A percentile compares a stretch with the other conserved stretches of the same genome.
These are phyloP conservation scores for Melanotaenia parkinsoni DNA, from an alignment of 2,797 vertebrate species.

Conservation along the genomic window DNA sequence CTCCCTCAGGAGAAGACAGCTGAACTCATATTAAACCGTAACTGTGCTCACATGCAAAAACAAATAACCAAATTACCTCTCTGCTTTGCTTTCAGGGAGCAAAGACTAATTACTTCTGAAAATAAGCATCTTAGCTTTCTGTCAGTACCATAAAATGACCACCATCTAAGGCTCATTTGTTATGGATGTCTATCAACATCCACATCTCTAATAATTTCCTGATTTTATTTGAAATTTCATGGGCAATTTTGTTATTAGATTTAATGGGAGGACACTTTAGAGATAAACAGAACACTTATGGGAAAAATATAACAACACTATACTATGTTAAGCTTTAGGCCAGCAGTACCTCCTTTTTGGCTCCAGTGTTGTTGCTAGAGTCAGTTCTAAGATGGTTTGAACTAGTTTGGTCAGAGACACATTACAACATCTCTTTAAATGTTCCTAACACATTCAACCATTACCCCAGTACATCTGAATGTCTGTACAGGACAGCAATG, in stretches of 20 bases:
- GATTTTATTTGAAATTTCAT: too few species aligned
- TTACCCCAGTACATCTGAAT: background rate
- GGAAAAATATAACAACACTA: too few species aligned
- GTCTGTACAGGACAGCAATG: background rate
- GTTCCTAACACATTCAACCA: background rate
- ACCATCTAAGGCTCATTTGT: too few species aligned
- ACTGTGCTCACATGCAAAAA: slow-evolving; percentile 23
- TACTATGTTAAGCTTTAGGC: too few species aligned
- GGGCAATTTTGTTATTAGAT: too few species aligned
- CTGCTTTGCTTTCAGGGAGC: background rate
- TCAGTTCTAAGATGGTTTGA: background rate
- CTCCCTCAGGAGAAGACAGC: slow-evolving; percentile 36
- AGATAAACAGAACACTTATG: too few species aligned
- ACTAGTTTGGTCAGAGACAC: background rate
- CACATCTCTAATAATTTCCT: too few species aligned
- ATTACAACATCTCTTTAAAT: background rate
- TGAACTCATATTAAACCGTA: slow-evolving; percentile 46
- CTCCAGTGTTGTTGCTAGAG: too few species aligned
- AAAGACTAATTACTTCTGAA: background rate
- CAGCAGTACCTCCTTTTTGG: too few species aligned
- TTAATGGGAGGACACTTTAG: too few species aligned
- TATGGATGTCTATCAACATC: too few species aligned
- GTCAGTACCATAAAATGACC: background rate
- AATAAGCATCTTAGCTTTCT: background rate
- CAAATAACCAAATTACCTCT: slow-evolving; percentile 28